phyloP scores from a whole-genome alignment of 2,113 vertebrate species.

The Ascaphus truei region DNA sequence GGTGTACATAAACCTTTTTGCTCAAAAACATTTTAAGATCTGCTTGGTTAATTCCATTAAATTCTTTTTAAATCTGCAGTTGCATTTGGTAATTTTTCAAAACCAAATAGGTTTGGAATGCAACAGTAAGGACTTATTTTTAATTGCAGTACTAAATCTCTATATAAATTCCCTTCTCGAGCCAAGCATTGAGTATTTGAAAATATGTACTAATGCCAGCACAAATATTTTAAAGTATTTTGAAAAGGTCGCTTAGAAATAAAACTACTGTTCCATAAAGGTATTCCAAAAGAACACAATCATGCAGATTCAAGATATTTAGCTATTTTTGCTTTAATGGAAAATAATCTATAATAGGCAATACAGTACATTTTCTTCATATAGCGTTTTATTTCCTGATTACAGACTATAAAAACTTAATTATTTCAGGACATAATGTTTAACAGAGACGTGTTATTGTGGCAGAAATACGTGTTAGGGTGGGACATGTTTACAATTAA shows the following conservation, averaged over 20 bases:
- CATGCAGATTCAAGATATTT: constrained; percentile 13
- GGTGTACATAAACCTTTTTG: too few species aligned
- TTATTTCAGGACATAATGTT: background rate
- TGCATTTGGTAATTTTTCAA: background rate
- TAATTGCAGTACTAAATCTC: constrained; percentile 15
- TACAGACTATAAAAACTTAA: background rate
- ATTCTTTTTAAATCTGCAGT: background rate
- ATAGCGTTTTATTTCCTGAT: background rate
- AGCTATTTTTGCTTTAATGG: background rate
- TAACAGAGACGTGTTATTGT: background rate
- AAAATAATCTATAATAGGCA: background rate
- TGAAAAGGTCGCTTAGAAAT: background rate
- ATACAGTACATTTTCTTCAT: background rate
- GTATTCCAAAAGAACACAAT: constrained; percentile 6
- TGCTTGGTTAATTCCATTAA: background rate
- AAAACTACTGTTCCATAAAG: background rate
- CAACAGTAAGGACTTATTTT: background rate
- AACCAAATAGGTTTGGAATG: background rate
- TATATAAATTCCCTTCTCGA: background rate
- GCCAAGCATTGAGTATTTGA: background rate
- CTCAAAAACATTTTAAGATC: too few species aligned
- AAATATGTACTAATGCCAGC: background rate
- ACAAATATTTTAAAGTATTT: background rate
- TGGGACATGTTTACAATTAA: background rate
- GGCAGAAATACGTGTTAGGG: background rate